Base-by-base conservation (phyloP, 1,140 invertebrate species). In the Ceratina calcarata region DNA sequence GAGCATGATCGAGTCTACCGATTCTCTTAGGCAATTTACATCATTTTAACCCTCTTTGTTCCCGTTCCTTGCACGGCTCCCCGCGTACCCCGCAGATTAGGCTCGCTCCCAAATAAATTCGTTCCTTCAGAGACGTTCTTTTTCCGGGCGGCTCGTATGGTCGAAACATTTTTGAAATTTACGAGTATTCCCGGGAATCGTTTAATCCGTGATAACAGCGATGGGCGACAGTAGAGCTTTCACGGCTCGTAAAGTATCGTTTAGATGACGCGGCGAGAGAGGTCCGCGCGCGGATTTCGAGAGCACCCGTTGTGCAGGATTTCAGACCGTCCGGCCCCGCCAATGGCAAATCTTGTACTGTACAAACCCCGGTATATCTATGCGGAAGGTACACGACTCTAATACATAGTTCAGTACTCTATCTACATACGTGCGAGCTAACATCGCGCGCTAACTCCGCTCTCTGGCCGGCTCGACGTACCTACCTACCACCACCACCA, bases 341-440 rank as follows among this genome's bases (percentile, higher is more conserved):
- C 88, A 78, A 86, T 81, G 84, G 87, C 87, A 89, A 90, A 91
- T 89, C 89, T 90, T 89, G 86, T 82, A 81, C 86, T 87, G 85
- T 90, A 87, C 89, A 90, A 91, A 90, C 89, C 87, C 77, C 61
- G 84, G 72, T 87, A 88, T 86, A 90, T 84, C 83, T 87, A 87
- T 87, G 80, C 77, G 83, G 86, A 86, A 88, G 84, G 87, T 90
- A 89, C 85, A 89, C 87, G 86, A 67, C 78, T 90, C 88, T 92
- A 89, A 91, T 92, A 91, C 90, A 90, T 90, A 91, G 90, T 91
- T 91, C 84, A 90, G 88, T 86, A 86, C 88, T 91, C 86, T 89
- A 90, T 90, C 88, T 88, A 89, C 90, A 90, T 87, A 89, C 87
- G 87, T 83, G 85, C 80, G 86, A 87, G 84, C 89, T 86, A 90